These are phyloP conservation scores for Pyrocoelia pectoralis DNA, from an alignment of 2,888 invertebrate species.

Conservation along the genomic window DNA sequence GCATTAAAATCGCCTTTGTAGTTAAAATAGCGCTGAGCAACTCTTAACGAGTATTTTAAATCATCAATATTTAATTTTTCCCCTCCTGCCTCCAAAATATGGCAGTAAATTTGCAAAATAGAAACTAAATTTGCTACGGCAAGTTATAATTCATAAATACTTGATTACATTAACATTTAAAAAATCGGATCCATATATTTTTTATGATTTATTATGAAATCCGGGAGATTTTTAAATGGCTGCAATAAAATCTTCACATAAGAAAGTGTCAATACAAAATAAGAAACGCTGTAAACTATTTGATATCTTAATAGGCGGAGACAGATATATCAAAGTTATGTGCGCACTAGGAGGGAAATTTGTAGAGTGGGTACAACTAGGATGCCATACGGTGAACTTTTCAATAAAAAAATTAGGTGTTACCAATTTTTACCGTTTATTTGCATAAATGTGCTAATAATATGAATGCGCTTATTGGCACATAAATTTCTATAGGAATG, in stretches of 20 bases:
- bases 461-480: neutral
- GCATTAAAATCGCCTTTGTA: too few species aligned
- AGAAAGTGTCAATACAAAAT: slow-evolving; percentile 14
- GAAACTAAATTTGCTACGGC: too few species aligned
- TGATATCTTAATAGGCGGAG: slow-evolving; percentile 23
- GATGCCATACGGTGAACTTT: neutral
- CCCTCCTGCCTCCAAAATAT: too few species aligned
- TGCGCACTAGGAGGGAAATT: slow-evolving; percentile 17
- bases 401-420: too few species aligned
- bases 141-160: neutral
- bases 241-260: neutral
- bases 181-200: neutral
- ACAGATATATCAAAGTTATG: slow-evolving; percentile 13
- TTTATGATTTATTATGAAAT: neutral
- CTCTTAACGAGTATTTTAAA: too few species aligned
- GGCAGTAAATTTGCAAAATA: too few species aligned
- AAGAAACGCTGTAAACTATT: slow-evolving; percentile 3
- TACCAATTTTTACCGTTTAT: neutral
- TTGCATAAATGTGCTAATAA: neutral
- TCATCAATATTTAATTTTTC: too few species aligned
- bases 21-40: too few species aligned
- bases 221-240: neutral
- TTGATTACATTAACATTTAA: neutral
- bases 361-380: slow-evolving; percentile 20
- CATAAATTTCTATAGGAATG: neutral